These are phyloP conservation scores for Gorsachius goisagi DNA, from an alignment of 2,113 vertebrate genomes.

Conservation along the genomic window DNA sequence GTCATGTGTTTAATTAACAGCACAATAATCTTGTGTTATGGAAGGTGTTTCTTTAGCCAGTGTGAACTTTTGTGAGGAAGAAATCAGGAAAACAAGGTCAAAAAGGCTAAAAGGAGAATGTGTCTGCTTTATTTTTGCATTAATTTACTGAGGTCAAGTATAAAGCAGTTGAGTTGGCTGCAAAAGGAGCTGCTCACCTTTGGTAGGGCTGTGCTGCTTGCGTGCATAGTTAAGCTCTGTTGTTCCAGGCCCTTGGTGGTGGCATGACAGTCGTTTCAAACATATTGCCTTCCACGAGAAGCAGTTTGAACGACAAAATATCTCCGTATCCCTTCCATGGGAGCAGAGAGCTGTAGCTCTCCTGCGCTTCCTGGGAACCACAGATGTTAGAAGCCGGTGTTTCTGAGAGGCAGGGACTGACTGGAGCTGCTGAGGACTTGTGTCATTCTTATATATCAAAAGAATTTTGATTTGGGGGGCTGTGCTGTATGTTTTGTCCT, in stretches of 20 bases:
- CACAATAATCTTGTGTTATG: background rate
- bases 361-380: fast-evolving
- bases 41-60: background rate
- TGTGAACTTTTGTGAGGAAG: background rate
- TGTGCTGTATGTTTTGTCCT: background rate
- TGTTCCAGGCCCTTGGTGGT: background rate
- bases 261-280: background rate
- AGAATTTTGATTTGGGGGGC: background rate
- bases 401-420: background rate
- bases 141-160: background rate
- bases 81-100: background rate
- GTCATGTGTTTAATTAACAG: background rate
- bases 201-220: background rate
- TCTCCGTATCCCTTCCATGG: background rate
- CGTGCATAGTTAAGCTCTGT: fast-evolving
- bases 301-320: background rate
- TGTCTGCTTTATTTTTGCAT: background rate
- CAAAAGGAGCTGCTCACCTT: background rate
- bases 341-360: background rate
- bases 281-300: background rate
- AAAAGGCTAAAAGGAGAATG: background rate
- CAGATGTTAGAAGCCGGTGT: fast-evolving
- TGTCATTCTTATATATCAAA: background rate
- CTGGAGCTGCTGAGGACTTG: background rate
- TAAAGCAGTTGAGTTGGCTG: background rate